Percentiles rank a stretch among this genome's conserved stretches.
Evolutionary conservation across 2,888 invertebrate species (phyloP).

Genomic region (Furcula furcula): DNA sequence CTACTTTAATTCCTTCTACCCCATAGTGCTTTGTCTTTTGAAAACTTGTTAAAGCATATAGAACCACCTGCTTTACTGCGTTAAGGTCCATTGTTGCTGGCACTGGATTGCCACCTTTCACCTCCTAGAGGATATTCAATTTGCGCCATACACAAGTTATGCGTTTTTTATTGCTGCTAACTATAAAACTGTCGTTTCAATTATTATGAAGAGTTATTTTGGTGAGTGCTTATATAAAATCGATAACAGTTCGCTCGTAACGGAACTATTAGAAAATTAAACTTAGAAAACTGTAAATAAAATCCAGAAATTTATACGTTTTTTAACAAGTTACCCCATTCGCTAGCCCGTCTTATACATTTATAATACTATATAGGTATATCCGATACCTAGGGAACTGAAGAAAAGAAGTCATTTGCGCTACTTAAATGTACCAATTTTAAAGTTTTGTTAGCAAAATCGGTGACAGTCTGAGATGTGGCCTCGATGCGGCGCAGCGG

Average conservation of each 20-base stretch:
- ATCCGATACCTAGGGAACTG: too few relatives aligned
- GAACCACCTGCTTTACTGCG: conserved; percentile 19
- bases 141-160: conserved; percentile 66
- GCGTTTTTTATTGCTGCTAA: conserved; percentile 70
- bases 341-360: too few relatives aligned
- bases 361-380: too few relatives aligned
- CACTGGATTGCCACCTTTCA: conserved; percentile 34
- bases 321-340: too few relatives aligned
- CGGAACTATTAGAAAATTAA: too few relatives aligned
- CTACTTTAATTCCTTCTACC: conserved; percentile 39
- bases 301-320: too few relatives aligned
- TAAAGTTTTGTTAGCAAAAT: too few relatives aligned
- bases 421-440: too few relatives aligned
- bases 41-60: conserved; percentile 29
- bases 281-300: too few relatives aligned
- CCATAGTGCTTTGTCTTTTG: conserved; percentile 48
- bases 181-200: conserved; percentile 67
- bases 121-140: conserved; percentile 62
- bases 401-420: too few relatives aligned
- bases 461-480: conserved; percentile 57
- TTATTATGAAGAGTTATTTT: conserved; percentile 53
- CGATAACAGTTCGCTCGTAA: conserved; percentile 10
- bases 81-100: conserved; percentile 30
- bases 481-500: conserved; percentile 6
- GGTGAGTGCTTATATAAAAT: conserved; percentile 27